Evolutionary conservation across 2,113 vertebrate genomes (phyloP).

Genomic region (Hylia prasina): DNA sequence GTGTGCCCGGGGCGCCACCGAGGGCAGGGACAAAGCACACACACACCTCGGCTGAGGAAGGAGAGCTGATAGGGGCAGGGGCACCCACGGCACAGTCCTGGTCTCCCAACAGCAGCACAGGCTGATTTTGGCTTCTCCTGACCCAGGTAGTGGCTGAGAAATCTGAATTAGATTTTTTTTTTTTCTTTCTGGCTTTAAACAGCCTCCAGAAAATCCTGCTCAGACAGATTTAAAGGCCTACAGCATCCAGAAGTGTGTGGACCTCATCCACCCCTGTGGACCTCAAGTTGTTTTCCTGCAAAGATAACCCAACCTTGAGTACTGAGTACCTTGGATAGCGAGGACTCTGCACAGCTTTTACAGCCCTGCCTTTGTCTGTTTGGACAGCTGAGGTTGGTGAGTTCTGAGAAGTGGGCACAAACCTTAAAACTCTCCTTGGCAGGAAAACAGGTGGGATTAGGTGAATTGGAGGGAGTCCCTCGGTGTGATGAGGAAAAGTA

Average conservation of each 20-base stretch:
- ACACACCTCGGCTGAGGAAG: not conserved
- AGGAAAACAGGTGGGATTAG: not conserved
- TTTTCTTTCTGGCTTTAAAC: not conserved
- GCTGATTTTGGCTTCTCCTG: not conserved
- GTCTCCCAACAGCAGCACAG: not conserved
- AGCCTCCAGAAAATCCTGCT: not conserved
- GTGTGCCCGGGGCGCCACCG: not conserved
- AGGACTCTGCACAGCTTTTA: not conserved
- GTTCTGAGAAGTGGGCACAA: not conserved
- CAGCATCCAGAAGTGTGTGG: not conserved
- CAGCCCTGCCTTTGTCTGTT: not conserved
- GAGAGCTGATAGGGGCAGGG: not conserved
- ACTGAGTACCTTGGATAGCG: not conserved
- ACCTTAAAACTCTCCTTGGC: not conserved
- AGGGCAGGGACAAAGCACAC: not conserved
- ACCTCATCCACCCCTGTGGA: not conserved
- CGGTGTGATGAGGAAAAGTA: accelerated
- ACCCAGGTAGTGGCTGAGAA: not conserved
- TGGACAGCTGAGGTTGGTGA: not conserved
- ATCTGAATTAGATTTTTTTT: not conserved
- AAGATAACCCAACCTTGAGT: not conserved
- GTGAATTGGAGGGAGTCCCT: not conserved
- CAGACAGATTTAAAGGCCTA: not conserved
- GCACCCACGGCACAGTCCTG: not conserved
- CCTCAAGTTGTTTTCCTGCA: not conserved